Base-by-base conservation (phyloP, 1,140 invertebrate species). In the Trinorchestia longiramus region DNA sequence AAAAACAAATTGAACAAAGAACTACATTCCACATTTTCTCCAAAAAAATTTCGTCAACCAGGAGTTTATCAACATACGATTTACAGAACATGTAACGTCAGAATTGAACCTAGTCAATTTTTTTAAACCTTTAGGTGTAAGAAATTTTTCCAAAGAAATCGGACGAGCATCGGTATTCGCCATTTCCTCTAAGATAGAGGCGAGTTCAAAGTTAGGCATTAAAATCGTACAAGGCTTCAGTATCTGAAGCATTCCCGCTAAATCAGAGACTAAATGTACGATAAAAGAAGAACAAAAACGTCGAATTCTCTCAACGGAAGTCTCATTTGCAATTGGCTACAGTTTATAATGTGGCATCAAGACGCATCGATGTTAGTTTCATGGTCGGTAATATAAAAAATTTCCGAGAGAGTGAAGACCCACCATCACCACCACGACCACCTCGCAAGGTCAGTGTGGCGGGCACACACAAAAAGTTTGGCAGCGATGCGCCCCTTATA, bases 391-490 rank as follows among this genome's bases (percentile, higher is more conserved):
- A 28, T 15, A 3, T 6, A 28, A 36, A 3, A 77, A 77, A 77
- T 36, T 23, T 77, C 15, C 88, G 36, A 41, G 88, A 42, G 88
- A 8, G 88, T 90, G 88, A 90, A 17, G 88, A 42, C 15, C 41
- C 88, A 8, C 88, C 88, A 40, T 17, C n/a, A 77, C 41, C 41
- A 90, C 88, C 15, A 43, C n/a, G 88, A 36, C 88, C 36, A 41
- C 28, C 88, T 90, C 88, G 43, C 88, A 90, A 90, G 88, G 88
- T 90, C 88, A 90, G 41, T 42, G 41, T 41, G 88, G 41, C 41
- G n/a, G 88, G 41, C 88, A 43, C 43, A 17, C 62, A 90, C 88
- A 90, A 90, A 90, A 90, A 90, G 41, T 90, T 90, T 90, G 88
- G 88, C 88, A 90, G 28, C 88, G 43, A 90, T 41, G 88, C n/a